Conservation (phyloP, 2,888 invertebrate genomes). For the Teleiodes luculella region DNA sequence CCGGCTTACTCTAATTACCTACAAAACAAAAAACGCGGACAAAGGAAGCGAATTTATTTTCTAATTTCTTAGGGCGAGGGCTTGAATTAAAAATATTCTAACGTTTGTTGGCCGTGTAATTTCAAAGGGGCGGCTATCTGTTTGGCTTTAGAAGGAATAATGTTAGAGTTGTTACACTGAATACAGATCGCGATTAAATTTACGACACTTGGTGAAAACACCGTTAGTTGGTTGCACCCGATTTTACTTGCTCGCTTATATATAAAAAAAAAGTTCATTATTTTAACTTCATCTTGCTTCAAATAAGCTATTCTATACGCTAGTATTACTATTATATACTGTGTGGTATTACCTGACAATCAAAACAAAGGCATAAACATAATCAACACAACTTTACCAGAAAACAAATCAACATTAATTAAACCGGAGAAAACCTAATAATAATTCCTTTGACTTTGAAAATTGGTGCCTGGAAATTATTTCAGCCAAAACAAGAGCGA, state of each 20-base stretch:
- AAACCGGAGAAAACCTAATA: conserved; percentile 3
- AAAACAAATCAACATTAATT: conserved; percentile 12
- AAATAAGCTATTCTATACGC: no score
- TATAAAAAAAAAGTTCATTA: no score
- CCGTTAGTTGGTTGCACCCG: no score
- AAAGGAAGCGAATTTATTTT: conserved; percentile 64
- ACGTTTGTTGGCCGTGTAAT: conserved; percentile 48
- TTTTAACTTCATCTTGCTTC: no score
- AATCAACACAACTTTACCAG: neutral
- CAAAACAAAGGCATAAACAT: neutral
- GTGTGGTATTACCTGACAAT: no score
- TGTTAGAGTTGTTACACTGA: no score
- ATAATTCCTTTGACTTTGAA: conserved; percentile 6
- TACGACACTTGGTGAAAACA: no score
- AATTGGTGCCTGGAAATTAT: neutral
- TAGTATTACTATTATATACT: no score
- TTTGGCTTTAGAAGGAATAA: neutral
- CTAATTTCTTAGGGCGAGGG: conserved; percentile 58
- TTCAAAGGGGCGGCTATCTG: conserved; percentile 31
- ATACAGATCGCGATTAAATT: no score
- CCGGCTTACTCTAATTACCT: conserved; percentile 68
- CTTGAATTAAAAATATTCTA: conserved; percentile 59
- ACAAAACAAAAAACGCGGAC: conserved; percentile 62
- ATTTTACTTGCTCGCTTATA: no score
- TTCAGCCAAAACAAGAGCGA: neutral